These are phyloP conservation scores for Hypercompe scribonia DNA, from an alignment of 2,888 invertebrate genomes.

Conservation along the genomic window DNA sequence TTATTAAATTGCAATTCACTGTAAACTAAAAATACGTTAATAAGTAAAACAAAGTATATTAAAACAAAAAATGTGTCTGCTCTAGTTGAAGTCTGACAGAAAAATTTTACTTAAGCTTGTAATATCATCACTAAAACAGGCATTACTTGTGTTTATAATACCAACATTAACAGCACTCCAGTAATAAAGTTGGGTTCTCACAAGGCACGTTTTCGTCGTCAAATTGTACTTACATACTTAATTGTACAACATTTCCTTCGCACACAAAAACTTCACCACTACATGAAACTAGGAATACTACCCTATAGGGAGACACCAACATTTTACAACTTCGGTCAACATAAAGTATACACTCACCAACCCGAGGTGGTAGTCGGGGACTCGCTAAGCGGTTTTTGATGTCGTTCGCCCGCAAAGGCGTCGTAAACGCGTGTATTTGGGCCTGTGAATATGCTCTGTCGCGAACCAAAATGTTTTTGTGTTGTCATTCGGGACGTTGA, in stretches of 20 bases:
- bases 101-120: constrained; percentile 22
- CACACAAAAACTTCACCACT: constrained; percentile 57
- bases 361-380: constrained; percentile 66
- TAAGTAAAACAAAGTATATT: not conserved
- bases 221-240: constrained; percentile 60
- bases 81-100: not conserved
- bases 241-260: constrained; percentile 53
- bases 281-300: constrained; percentile 54
- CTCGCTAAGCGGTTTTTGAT: constrained; percentile 77
- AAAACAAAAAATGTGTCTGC: not conserved
- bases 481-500: constrained; percentile 53
- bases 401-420: constrained; percentile 64
- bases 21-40: not conserved
- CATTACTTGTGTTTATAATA: constrained; percentile 49
- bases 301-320: constrained; percentile 56
- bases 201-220: constrained; percentile 53
- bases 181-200: constrained; percentile 51
- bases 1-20: too few species aligned
- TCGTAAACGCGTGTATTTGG: constrained; percentile 68
- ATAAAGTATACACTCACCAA: constrained; percentile 63
- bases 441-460: constrained; percentile 49
- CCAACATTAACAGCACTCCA: constrained; percentile 45
- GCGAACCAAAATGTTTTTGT: constrained; percentile 59
- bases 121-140: constrained; percentile 29
- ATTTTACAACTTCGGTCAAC: constrained; percentile 63